Evolutionary conservation across 1,140 invertebrate species (phyloP).

Genomic region (Atta texana): DNA sequence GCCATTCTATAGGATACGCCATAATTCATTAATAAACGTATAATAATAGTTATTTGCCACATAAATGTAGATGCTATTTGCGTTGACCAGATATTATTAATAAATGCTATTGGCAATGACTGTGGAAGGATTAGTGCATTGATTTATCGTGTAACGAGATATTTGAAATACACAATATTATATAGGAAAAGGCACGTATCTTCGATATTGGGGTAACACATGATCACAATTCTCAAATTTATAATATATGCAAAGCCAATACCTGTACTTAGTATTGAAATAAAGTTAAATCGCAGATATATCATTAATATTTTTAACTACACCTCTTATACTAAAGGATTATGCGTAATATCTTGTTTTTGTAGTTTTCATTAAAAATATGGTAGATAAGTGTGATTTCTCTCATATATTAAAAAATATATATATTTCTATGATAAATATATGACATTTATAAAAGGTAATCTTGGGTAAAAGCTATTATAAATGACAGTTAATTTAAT

Average conservation of each 20-base stretch:
- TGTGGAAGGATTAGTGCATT: conserved; percentile 55
- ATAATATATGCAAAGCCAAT: conserved; percentile 38
- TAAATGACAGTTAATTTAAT: conserved; percentile 27
- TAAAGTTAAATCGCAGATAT: conserved; percentile 8
- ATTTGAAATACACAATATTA: conserved; percentile 72
- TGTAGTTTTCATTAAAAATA: conserved; percentile 29
- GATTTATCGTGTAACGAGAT: conserved; percentile 54
- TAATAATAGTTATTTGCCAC: conserved; percentile 44
- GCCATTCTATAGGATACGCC: conserved; percentile 46
- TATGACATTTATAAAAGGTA: conserved; percentile 24
- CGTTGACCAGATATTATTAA: conserved; percentile 46
- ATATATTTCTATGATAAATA: not conserved
- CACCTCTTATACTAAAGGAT: not conserved
- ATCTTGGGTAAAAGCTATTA: conserved; percentile 15
- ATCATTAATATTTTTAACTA: conserved; percentile 9
- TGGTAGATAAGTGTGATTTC: not conserved
- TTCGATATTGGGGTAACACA: conserved; percentile 57
- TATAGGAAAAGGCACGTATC: conserved; percentile 70
- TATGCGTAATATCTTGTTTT: not conserved
- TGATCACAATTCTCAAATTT: conserved; percentile 12
- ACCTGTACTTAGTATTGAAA: conserved; percentile 55
- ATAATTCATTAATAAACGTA: conserved; percentile 52
- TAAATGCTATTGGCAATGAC: conserved; percentile 58
- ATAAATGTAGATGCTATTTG: conserved; percentile 50
- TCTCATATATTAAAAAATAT: not conserved